Percentiles rank a stretch among this genome's conserved stretches.
Conservation (phyloP, 2,113 vertebrate genomes). For the Thermophis baileyi region DNA sequence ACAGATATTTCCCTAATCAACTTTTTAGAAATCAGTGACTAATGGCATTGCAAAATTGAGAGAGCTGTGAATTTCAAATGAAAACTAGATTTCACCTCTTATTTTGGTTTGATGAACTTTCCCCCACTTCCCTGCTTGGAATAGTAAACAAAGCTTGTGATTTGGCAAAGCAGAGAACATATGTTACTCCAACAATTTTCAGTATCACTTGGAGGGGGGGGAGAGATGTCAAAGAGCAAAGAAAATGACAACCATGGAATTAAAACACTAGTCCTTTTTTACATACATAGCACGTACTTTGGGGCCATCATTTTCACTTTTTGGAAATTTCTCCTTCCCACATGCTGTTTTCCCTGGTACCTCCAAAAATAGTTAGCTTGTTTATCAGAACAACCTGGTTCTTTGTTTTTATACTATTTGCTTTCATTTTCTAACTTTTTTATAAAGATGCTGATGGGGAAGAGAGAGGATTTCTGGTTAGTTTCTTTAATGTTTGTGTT, state of each 20-base stretch:
- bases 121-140: neutral
- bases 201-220: neutral
- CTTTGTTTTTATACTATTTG: neutral
- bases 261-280: neutral
- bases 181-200: neutral
- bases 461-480: neutral
- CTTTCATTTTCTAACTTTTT: neutral
- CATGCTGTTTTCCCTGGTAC: neutral
- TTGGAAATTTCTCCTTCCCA: neutral
- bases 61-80: neutral
- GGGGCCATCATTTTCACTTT: neutral
- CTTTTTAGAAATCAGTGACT: neutral
- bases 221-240: neutral
- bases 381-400: neutral
- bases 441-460: neutral
- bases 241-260: neutral
- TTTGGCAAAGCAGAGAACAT: neutral
- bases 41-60: neutral
- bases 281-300: neutral
- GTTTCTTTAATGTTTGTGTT: neutral
- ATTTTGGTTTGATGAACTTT: neutral
- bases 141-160: neutral
- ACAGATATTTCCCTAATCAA: neutral
- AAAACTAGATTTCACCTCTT: neutral
- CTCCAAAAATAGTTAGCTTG: neutral